Conservation (phyloP, 2,113 vertebrate species). For the Mobula birostris region DNA sequence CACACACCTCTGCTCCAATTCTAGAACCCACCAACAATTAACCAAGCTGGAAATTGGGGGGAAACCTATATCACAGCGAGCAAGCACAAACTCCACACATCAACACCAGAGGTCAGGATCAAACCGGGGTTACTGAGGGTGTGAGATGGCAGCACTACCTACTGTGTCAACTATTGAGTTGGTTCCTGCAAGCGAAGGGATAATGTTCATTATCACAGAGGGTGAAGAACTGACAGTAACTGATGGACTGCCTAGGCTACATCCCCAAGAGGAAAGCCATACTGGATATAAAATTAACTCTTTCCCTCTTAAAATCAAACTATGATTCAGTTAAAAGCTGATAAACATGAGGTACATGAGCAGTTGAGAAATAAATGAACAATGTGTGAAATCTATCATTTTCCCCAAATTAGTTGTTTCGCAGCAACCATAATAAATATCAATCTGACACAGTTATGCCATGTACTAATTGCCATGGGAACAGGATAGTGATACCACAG, state of each 20-base stretch:
- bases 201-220: background rate
- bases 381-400: background rate
- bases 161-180: too few species aligned
- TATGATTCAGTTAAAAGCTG: background rate
- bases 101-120: too few species aligned
- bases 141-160: too few species aligned
- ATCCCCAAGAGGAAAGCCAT: background rate
- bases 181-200: background rate
- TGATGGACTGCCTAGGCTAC: background rate
- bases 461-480: background rate
- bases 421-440: background rate
- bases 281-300: background rate
- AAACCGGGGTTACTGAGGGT: too few species aligned
- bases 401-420: background rate
- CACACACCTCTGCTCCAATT: too few species aligned
- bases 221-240: background rate
- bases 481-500: background rate
- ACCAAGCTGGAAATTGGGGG: too few species aligned
- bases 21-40: too few species aligned
- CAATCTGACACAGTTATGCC: background rate
- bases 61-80: too few species aligned
- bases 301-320: background rate
- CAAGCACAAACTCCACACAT: too few species aligned
- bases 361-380: background rate
- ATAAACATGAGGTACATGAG: background rate